phyloP scores from a whole-genome alignment of 2,113 vertebrate species.

The Atherinomorus stipes region DNA sequence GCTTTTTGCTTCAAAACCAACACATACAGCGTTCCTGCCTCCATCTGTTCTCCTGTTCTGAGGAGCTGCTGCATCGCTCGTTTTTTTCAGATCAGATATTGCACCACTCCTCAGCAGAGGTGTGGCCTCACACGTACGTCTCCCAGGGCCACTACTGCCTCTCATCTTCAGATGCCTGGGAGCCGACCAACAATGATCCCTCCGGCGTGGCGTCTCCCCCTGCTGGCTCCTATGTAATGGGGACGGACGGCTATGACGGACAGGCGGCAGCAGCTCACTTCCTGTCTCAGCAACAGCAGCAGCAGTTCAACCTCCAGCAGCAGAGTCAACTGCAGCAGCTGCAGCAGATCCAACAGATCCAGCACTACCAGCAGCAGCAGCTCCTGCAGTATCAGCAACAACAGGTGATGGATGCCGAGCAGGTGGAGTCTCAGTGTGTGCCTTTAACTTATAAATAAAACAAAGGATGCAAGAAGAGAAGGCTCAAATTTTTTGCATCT shows the following conservation, averaged over 20 bases:
- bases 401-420: constrained; percentile 69
- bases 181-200: constrained; percentile 91
- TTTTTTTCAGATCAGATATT: constrained; percentile 87
- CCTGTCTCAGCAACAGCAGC: constrained; percentile 78
- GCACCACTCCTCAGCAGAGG: constrained; percentile 89
- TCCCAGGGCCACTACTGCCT: constrained; percentile 98
- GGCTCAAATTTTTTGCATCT: background rate
- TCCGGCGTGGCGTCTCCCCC: constrained; percentile 92
- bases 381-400: constrained; percentile 86
- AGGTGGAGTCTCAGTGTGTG: constrained; percentile 28
- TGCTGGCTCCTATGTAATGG: constrained; percentile 87
- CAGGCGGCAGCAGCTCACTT: constrained; percentile 75
- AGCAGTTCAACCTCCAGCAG: constrained; percentile 81
- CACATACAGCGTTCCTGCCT: background rate
- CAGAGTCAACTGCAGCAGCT: constrained; percentile 84
- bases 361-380: constrained; percentile 87
- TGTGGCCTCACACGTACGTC: constrained; percentile 97
- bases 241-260: constrained; percentile 78
- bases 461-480: background rate
- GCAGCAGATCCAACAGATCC: constrained; percentile 85
- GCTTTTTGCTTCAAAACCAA: background rate
- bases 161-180: constrained; percentile 96
- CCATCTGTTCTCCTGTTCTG: background rate
- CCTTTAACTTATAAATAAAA: background rate
- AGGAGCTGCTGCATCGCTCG: constrained; percentile 11